Percentiles rank a stretch among this genome's conserved stretches.
Conservation (phyloP, 2,113 vertebrate genomes). For the Rhizomys pruinosus region DNA sequence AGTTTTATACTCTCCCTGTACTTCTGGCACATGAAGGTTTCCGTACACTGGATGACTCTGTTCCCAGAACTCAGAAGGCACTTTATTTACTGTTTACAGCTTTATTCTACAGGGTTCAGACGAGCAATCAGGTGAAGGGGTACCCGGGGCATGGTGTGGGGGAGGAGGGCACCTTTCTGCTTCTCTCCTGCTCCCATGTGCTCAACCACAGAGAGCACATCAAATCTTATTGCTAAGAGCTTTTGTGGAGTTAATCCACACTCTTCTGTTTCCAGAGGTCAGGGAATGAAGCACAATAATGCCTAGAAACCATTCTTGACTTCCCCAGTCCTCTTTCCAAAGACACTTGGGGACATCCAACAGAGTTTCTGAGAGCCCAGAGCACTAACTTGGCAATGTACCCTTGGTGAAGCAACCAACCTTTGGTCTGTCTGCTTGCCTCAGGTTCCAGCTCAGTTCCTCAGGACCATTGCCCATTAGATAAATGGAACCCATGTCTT, state of each 20-base stretch:
- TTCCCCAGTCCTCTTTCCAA: too few relatives aligned
- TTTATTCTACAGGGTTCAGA: background rate
- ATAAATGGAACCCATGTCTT: background rate
- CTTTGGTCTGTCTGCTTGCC: accelerated
- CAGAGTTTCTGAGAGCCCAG: too few relatives aligned
- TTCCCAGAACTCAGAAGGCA: background rate
- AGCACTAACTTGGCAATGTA: background rate
- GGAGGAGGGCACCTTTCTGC: accelerated
- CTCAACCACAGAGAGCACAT: background rate
- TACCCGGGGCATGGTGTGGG: accelerated
- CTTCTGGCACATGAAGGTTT: background rate
- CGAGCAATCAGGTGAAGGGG: background rate
- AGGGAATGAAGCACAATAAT: background rate
- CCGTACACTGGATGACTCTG: background rate
- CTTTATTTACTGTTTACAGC: background rate
- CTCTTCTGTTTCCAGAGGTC: background rate
- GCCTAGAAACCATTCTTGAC: too few relatives aligned
- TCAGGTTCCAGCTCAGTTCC: too few relatives aligned
- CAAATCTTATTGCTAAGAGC: too few relatives aligned
- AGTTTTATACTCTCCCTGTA: background rate
- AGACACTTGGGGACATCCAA: background rate
- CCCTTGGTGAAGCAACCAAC: background rate
- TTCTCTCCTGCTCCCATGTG: background rate
- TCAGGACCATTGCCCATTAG: background rate
- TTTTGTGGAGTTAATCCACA: background rate